Evolutionary conservation across 2,797 vertebrate species (phyloP).

Genomic region (Enteromius mattozi): DNA sequence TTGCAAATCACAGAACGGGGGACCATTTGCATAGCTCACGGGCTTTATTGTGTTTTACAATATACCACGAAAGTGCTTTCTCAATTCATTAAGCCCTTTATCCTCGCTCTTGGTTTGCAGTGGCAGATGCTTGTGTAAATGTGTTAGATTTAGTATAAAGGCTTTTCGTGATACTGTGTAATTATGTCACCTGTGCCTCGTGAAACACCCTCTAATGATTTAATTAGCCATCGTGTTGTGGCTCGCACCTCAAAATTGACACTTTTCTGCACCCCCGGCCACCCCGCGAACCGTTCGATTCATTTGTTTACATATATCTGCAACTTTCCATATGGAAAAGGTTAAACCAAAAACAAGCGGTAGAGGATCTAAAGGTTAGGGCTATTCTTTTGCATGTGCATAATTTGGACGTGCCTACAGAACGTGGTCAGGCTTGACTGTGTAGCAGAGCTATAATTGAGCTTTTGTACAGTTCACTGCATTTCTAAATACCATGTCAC

Average conservation of each 20-base stretch:
- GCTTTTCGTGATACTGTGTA: slow-evolving; percentile 46
- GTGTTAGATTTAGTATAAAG: slow-evolving; percentile 48
- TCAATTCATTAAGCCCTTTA: slow-evolving; percentile 47
- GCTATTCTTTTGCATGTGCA: slow-evolving; percentile 36
- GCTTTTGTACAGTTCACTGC: slow-evolving; percentile 52
- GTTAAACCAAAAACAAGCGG: slow-evolving; percentile 42
- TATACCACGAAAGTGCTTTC: slow-evolving; percentile 38
- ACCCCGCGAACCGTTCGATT: not conserved
- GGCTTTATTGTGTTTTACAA: slow-evolving; percentile 54
- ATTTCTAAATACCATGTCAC: slow-evolving; percentile 57
- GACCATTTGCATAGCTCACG: slow-evolving; percentile 58
- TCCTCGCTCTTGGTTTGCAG: slow-evolving; percentile 33
- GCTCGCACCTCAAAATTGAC: slow-evolving; percentile 17
- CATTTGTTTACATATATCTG: slow-evolving; percentile 38
- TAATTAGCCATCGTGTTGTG: slow-evolving; percentile 47
- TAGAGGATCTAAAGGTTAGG: slow-evolving; percentile 42
- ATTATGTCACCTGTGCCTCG: slow-evolving; percentile 53
- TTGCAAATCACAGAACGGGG: slow-evolving; percentile 34
- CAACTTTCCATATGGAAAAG: slow-evolving; percentile 31
- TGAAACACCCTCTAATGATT: slow-evolving; percentile 49
- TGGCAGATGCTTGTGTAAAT: slow-evolving; percentile 55
- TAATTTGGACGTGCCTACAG: slow-evolving; percentile 43
- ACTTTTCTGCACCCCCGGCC: not conserved
- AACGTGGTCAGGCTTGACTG: slow-evolving; percentile 33
- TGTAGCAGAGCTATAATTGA: slow-evolving; percentile 54